These are phyloP conservation scores for Aphrocallistes beatrix DNA, from an alignment of 37 sponge, comb jelly and placozoan species.

Conservation along the genomic window DNA sequence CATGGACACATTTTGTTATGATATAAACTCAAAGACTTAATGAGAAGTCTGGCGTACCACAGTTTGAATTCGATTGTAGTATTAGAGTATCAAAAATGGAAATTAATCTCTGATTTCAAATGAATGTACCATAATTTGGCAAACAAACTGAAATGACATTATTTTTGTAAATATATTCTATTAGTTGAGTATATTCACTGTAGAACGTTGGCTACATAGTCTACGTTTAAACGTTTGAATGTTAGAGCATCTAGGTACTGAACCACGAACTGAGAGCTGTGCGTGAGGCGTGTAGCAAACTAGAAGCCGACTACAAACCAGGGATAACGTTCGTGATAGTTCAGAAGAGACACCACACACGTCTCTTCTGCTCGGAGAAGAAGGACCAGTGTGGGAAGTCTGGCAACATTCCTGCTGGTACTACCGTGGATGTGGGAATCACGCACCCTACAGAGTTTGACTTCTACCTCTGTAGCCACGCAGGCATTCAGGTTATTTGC, in stretches of 20 bases:
- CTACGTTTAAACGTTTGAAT: too few species aligned
- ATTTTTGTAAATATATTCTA: too few species aligned
- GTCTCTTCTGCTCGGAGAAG: conserved; percentile 62
- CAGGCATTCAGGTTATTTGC: conserved; percentile 68
- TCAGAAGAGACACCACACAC: conserved; percentile 74
- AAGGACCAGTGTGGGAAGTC: conserved; percentile 56
- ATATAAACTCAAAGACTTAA: too few species aligned
- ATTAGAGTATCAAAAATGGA: too few species aligned
- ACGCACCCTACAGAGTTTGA: conserved; percentile 90
- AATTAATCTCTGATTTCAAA: too few species aligned
- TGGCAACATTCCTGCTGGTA: conserved; percentile 93
- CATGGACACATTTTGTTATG: too few species aligned
- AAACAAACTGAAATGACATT: too few species aligned
- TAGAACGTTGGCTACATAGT: too few species aligned
- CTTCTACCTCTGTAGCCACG: conserved; percentile 93
- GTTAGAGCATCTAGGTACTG: conserved; percentile 38
- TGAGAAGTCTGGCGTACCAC: too few species aligned
- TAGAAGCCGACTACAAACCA: conserved; percentile 52
- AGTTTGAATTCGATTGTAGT: too few species aligned
- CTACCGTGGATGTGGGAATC: conserved; percentile 83
- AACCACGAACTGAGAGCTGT: conserved; percentile 41
- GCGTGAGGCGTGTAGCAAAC: conserved; percentile 33
- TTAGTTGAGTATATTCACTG: too few species aligned
- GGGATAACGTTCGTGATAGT: conserved; percentile 70
- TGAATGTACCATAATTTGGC: too few species aligned